Evolutionary conservation across 2,797 vertebrate species (phyloP).

Genomic region (Potorous gilbertii): DNA sequence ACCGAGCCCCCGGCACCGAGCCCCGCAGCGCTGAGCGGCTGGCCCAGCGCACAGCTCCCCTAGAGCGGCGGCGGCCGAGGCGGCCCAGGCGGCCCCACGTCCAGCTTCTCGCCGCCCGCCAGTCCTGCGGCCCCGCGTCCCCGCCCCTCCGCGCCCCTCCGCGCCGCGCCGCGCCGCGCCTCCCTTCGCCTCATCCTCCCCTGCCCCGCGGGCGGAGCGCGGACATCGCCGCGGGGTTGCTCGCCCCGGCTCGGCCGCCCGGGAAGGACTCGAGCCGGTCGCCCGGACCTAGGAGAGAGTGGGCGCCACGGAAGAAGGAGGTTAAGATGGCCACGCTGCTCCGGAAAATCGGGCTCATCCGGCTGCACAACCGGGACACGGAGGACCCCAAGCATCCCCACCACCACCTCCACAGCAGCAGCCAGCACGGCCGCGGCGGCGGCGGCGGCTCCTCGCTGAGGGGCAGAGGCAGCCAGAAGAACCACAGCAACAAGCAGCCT

Average conservation of each 20-base stretch:
- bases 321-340: constrained; percentile 95
- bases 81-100: constrained; percentile 53
- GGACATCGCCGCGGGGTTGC: neutral
- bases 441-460: constrained; percentile 89
- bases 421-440: constrained; percentile 83
- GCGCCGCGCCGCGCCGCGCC: constrained; percentile 49
- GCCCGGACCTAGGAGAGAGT: neutral
- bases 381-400: constrained; percentile 98
- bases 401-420: constrained; percentile 82
- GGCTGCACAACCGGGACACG: constrained; percentile 97
- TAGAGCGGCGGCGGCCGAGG: constrained; percentile 32
- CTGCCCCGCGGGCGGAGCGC: neutral
- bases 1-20: constrained; percentile 7
- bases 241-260: neutral
- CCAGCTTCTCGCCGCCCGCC: neutral
- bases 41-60: constrained; percentile 9
- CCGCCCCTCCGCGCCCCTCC: constrained; percentile 33
- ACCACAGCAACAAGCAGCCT: constrained; percentile 91
- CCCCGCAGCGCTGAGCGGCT: constrained; percentile 18
- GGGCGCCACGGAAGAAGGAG: neutral
- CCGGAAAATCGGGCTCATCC: constrained; percentile 98
- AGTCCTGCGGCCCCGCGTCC: neutral
- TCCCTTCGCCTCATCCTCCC: constrained; percentile 1
- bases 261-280: neutral
- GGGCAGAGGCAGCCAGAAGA: constrained; percentile 92